Evolutionary conservation across 2,888 invertebrate genomes (phyloP).

Genomic region (Andrena chrysosceles): DNA sequence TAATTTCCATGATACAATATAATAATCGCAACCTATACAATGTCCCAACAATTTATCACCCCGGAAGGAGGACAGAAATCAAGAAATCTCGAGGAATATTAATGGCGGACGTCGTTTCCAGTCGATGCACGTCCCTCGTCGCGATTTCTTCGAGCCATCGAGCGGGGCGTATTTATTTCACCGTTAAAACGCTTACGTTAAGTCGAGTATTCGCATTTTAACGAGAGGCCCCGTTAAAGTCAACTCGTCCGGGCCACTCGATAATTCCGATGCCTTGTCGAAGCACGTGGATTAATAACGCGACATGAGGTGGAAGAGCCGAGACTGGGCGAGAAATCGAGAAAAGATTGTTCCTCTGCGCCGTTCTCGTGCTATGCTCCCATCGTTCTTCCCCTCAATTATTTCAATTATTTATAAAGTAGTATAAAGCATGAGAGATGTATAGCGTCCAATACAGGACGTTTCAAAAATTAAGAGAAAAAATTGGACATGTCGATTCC

Average conservation of each 20-base stretch:
- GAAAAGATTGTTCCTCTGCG: conserved; percentile 14
- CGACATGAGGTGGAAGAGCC: conserved; percentile 19
- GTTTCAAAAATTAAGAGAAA: not conserved
- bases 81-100: conserved; percentile 13
- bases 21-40: not conserved
- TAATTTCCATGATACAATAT: not conserved
- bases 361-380: not conserved
- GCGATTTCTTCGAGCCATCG: conserved; percentile 26
- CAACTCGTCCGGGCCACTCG: conserved; percentile 57
- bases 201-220: conserved; percentile 82
- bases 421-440: not conserved
- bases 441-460: not conserved
- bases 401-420: not conserved
- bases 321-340: not conserved
- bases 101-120: conserved; percentile 9
- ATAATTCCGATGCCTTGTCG: conserved; percentile 65
- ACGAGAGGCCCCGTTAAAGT: conserved; percentile 76
- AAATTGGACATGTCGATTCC: not conserved
- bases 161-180: conserved; percentile 74
- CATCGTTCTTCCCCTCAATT: not conserved
- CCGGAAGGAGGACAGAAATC: not conserved
- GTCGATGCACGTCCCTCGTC: not conserved
- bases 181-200: conserved; percentile 78
- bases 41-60: not conserved
- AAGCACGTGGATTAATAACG: conserved; percentile 65